phyloP scores from a whole-genome alignment of 23 tunicate species.

The Corella eumyota region DNA sequence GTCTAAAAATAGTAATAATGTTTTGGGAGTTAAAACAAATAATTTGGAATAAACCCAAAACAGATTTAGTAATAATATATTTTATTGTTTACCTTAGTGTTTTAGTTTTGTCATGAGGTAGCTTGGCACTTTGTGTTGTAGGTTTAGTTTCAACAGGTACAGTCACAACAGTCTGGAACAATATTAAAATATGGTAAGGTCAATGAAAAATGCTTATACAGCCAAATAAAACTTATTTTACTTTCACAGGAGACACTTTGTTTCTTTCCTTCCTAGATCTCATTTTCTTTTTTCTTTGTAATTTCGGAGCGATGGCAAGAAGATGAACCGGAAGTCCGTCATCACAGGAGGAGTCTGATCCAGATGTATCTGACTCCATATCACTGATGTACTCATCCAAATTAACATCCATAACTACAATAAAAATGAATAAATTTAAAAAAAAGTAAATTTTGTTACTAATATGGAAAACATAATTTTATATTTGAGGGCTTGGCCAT shows the following conservation, averaged over 20 bases:
- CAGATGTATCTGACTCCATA: constrained; percentile 87
- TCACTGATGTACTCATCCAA: constrained; percentile 70
- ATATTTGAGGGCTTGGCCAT: background rate
- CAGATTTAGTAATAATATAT: background rate
- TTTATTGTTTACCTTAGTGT: constrained; percentile 1
- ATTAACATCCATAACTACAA: constrained; percentile 47
- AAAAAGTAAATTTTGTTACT: no score
- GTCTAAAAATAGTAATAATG: background rate
- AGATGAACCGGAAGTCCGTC: constrained; percentile 91
- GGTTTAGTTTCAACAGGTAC: constrained; percentile 2
- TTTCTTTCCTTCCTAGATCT: constrained; percentile 42
- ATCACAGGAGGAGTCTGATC: constrained; percentile 88
- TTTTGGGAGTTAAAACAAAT: background rate
- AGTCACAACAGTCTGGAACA: constrained; percentile 1
- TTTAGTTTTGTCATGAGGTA: constrained; percentile 5
- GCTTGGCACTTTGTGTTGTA: constrained; percentile 14
- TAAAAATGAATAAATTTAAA: no score
- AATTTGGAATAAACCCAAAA: background rate
- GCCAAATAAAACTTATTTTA: background rate
- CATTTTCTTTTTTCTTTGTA: constrained; percentile 66
- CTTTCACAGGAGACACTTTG: constrained; percentile 14
- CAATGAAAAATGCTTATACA: background rate
- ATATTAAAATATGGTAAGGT: background rate
- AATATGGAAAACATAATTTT: background rate
- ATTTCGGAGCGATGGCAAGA: constrained; percentile 78